A percentile compares a stretch with the other conserved stretches of the same genome.
phyloP scores from a whole-genome alignment of 1,140 invertebrate species.

The Zophobas morio region DNA sequence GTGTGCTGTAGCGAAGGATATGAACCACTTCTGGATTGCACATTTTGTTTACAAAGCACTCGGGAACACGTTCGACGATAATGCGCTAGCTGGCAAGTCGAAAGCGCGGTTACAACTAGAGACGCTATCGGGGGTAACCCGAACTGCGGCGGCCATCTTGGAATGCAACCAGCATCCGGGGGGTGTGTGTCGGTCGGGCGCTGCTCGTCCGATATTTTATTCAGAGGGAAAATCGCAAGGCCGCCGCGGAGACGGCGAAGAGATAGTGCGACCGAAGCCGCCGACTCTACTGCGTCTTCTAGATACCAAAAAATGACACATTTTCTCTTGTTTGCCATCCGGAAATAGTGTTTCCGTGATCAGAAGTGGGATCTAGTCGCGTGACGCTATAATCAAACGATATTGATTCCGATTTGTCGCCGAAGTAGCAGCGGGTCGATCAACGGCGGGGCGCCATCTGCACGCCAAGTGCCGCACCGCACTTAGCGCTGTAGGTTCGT shows the following conservation, averaged over 20 bases:
- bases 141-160: conserved; percentile 58
- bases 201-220: too few species aligned
- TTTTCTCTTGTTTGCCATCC: not conserved
- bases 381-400: conserved; percentile 27
- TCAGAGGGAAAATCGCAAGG: too few species aligned
- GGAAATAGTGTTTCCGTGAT: conserved; percentile 13
- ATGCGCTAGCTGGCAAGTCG: conserved; percentile 43
- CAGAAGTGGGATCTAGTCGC: conserved; percentile 13
- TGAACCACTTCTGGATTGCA: not conserved
- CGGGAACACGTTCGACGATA: conserved; percentile 39
- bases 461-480: not conserved
- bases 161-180: conserved; percentile 58
- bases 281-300: not conserved
- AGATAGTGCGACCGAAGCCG: not conserved
- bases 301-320: not conserved
- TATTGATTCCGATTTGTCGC: conserved; percentile 32
- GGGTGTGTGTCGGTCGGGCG: conserved; percentile 20
- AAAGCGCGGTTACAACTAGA: conserved; percentile 46
- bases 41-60: conserved; percentile 40
- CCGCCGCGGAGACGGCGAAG: too few species aligned
- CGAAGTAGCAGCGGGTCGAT: conserved; percentile 13
- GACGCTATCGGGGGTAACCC: conserved; percentile 57
- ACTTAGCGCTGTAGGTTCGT: too few species aligned
- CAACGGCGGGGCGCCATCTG: conserved; percentile 4
- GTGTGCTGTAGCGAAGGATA: too few species aligned